Evolutionary conservation across 1,140 invertebrate species (phyloP).

Genomic region (Ruditapes philippinarum): DNA sequence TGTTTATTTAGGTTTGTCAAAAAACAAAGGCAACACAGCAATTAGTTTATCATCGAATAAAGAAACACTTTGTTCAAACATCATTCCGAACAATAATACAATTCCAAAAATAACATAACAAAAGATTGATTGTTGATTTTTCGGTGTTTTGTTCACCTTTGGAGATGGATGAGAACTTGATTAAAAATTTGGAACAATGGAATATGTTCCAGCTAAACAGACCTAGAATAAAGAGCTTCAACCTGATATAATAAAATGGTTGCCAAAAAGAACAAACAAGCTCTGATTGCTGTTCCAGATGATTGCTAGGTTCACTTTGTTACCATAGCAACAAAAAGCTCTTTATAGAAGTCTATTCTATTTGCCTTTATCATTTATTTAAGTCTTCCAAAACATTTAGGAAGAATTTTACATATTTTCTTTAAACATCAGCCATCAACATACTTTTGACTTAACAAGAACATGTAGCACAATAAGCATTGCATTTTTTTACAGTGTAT

Average conservation of each 20-base stretch:
- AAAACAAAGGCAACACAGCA: no score
- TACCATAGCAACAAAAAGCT: conserved; percentile 41
- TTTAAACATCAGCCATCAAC: no score
- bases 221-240: conserved; percentile 9
- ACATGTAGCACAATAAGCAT: no score
- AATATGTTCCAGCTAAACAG: conserved; percentile 29
- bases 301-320: conserved; percentile 26
- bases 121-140: background rate
- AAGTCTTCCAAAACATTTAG: no score
- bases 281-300: conserved; percentile 8
- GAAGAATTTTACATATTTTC: no score
- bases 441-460: no score
- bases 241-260: conserved; percentile 47
- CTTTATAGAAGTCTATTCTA: background rate
- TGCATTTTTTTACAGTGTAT: no score
- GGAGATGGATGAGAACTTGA: background rate
- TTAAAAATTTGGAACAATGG: conserved; percentile 44
- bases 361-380: background rate
- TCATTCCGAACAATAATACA: no score
- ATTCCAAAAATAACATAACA: no score
- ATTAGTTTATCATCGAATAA: background rate
- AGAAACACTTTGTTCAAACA: no score
- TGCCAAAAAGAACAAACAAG: conserved; percentile 47
- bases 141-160: background rate
- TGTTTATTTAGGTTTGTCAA: no score